Base-by-base conservation (phyloP, 1,140 invertebrate genomes). In the Gonioctena quinquepunctata region DNA sequence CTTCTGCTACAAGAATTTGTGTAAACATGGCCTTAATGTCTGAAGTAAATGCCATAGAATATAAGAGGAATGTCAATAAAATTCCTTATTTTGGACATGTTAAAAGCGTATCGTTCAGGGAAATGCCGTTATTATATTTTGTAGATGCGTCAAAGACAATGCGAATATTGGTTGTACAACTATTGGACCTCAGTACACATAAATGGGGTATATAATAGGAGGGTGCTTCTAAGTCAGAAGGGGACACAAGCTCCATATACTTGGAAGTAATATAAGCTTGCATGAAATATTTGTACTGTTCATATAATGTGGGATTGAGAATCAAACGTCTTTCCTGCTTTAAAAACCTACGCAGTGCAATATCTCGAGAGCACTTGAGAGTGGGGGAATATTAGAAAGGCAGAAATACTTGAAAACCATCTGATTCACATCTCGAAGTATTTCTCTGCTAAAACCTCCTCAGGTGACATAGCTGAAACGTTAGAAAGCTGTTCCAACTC, bases 101-200 rank as follows among this genome's bases (percentile, higher is more conserved):
- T 18, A 66, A 42, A 27, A 65, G 52, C 4, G 50, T 28, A 1
- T 52, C 68, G 54, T 69, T 69, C 7, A 56, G 28, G n/a, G 28
- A 33, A 11, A 11, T 1, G 13, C 6, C 6, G 2, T 11, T 26
- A 74, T 69, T 0, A 68, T 69, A 6, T 76, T 52, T 28, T 77
- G 49, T 60, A 76, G 85, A 75, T 70, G 85, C 76, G 68, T 77
- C 42, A 49, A 23, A 76, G 49, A 74, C 48, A 33, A 33, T 2
- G 8, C 8, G 8, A 13, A 33, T 7, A 7, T 13, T 6, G n/a
- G 66, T 50, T 70, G 77, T 33, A 13, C 4, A 54, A 68, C 74
- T 72, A 77, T 66, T 68, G n/a, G 77, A 67, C 74, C 71, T 63
- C 77, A 73, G 3, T 69, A 61, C 4, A 77, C 77, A 64, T 76